Percentiles rank a stretch among this genome's conserved stretches.
Evolutionary conservation across 2,113 vertebrate genomes (phyloP).

Genomic region (Rana temporaria): DNA sequence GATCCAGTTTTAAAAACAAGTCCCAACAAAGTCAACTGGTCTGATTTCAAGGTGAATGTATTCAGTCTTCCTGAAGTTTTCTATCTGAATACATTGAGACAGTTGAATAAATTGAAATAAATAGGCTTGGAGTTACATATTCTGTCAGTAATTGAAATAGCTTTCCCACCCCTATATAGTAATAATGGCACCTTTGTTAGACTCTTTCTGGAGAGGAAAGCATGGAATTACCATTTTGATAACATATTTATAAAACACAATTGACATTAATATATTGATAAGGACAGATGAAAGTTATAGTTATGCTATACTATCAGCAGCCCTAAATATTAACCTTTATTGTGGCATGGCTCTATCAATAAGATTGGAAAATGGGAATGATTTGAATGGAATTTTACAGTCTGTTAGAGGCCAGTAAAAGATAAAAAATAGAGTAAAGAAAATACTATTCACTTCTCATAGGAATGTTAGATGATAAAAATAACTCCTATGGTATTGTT

Average conservation of each 20-base stretch:
- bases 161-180: constrained; percentile 73
- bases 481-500: too few relatives aligned
- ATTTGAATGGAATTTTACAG: neutral
- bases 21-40: constrained; percentile 79
- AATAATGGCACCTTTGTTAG: constrained; percentile 79
- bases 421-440: too few relatives aligned
- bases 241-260: constrained; percentile 77
- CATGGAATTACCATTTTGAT: constrained; percentile 84
- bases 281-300: constrained; percentile 73
- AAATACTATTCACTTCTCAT: too few relatives aligned
- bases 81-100: constrained; percentile 76
- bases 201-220: constrained; percentile 71
- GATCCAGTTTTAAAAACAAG: constrained; percentile 69
- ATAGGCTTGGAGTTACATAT: constrained; percentile 81
- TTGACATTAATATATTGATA: constrained; percentile 73
- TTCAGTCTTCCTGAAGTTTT: constrained; percentile 80
- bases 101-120: constrained; percentile 86
- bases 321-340: constrained; percentile 1
- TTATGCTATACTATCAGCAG: constrained; percentile 63
- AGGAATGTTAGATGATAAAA: too few relatives aligned
- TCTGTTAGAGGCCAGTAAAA: too few relatives aligned
- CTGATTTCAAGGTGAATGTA: constrained; percentile 86
- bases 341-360: neutral
- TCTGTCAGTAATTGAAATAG: constrained; percentile 81
- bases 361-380: neutral